Conservation (phyloP, 2,888 invertebrate species). For the Phyllotreta cruciferae region DNA sequence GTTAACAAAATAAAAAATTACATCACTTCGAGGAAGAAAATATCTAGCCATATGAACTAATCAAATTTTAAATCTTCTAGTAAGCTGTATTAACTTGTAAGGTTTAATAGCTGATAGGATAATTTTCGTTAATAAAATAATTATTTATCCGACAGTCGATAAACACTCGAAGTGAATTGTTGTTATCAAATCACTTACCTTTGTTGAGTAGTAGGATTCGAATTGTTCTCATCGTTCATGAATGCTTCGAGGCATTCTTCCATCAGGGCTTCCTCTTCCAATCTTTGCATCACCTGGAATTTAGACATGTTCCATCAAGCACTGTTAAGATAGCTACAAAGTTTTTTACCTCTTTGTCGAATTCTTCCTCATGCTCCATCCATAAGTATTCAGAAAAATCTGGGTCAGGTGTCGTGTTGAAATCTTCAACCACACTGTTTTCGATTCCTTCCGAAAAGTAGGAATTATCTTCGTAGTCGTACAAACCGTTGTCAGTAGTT, state of each 20-base stretch:
- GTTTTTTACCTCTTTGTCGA: conserved; percentile 80
- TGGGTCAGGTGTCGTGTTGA: conserved; percentile 64
- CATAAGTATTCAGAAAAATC: conserved; percentile 92
- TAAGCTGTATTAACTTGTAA: no score
- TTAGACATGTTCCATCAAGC: background rate
- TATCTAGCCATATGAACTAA: no score
- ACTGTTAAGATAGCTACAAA: conserved; percentile 4
- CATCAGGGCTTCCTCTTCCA: conserved; percentile 88
- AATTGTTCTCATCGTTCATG: conserved; percentile 71
- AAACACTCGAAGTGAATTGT: background rate
- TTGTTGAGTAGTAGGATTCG: conserved; percentile 33
- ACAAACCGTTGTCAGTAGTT: conserved; percentile 53
- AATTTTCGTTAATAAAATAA: no score
- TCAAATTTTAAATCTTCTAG: no score
- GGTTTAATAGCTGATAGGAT: no score
- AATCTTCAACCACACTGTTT: conserved; percentile 55
- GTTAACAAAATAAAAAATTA: no score
- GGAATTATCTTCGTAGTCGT: conserved; percentile 52
- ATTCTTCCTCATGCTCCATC: conserved; percentile 95
- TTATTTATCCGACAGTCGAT: background rate
- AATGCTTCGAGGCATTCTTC: conserved; percentile 87
- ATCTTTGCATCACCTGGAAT: conserved; percentile 78
- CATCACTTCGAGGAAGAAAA: no score
- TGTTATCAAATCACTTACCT: conserved; percentile 35
- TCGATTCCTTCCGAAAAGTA: conserved; percentile 50